Percentiles rank a stretch among this genome's conserved stretches.
Conservation (phyloP, 2,797 vertebrate genomes). For the Glossophaga mutica region DNA sequence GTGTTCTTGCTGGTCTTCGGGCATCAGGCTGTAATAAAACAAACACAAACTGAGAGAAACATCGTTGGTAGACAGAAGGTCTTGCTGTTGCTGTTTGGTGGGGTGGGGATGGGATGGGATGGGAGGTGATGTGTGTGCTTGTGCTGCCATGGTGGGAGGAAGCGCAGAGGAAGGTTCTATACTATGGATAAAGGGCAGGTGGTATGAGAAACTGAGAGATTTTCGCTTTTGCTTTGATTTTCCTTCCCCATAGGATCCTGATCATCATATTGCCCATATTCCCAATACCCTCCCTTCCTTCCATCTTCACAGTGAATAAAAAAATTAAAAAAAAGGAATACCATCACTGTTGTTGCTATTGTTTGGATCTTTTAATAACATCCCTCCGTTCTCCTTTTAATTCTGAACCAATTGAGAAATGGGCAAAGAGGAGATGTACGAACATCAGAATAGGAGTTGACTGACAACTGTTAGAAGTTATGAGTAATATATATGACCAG, state of each 20-base stretch:
- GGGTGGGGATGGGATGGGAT: fast-evolving
- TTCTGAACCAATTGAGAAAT: not conserved
- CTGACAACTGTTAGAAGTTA: not conserved
- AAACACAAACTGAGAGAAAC: not conserved
- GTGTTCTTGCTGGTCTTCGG: not conserved
- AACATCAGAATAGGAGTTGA: not conserved
- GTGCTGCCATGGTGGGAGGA: not conserved
- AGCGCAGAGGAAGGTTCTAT: not conserved
- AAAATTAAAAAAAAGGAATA: not conserved
- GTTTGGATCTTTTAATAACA: not conserved
- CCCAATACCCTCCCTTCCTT: not conserved
- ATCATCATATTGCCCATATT: not conserved
- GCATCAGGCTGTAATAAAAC: not conserved
- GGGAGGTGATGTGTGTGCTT: not conserved
- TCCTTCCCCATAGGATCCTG: not conserved
- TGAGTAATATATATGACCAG: not conserved
- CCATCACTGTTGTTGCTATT: not conserved
- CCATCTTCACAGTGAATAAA: not conserved
- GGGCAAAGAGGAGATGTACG: not conserved
- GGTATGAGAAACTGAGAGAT: not conserved
- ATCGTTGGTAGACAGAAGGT: not conserved
- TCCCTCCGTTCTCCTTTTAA: not conserved
- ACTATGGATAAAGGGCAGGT: not conserved
- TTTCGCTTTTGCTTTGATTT: not conserved
- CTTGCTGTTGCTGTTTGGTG: not conserved